phyloP scores from a whole-genome alignment of 2,888 invertebrate species.

The Sphaerophoria taeniata region DNA sequence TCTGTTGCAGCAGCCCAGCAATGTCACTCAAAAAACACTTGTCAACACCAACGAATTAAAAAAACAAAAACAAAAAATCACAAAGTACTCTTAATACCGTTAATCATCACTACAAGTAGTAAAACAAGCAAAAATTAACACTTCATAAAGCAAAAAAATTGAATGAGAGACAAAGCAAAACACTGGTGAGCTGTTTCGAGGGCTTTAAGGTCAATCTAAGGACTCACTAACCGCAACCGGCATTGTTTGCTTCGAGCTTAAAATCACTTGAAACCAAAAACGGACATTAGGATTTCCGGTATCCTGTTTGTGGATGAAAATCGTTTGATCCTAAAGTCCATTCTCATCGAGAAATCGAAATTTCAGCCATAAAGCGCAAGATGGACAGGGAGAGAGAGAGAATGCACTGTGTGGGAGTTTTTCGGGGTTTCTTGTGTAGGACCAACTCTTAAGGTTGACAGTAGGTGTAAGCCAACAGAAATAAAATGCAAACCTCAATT shows the following conservation, averaged over 20 bases:
- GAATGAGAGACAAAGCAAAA: conserved; percentile 14
- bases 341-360: conserved; percentile 69
- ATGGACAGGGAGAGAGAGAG: conserved; percentile 2
- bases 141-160: conserved; percentile 14
- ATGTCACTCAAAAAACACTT: conserved; percentile 33
- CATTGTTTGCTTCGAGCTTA: neutral
- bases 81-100: conserved; percentile 53
- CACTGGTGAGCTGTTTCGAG: conserved; percentile 47
- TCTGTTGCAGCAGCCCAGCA: conserved; percentile 7
- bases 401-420: neutral
- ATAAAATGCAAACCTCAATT: too few relatives aligned
- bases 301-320: conserved; percentile 9
- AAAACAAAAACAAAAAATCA: conserved; percentile 32
- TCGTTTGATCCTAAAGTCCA: conserved; percentile 40
- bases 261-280: neutral
- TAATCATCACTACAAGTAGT: conserved; percentile 32
- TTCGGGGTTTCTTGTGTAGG: too few relatives aligned
- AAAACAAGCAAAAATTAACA: conserved; percentile 24
- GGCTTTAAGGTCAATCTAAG: conserved; percentile 49
- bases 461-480: too few relatives aligned
- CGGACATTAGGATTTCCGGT: conserved; percentile 35
- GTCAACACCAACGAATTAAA: conserved; percentile 15
- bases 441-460: too few relatives aligned
- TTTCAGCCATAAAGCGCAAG: conserved; percentile 43
- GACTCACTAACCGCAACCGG: conserved; percentile 34